phyloP scores from a whole-genome alignment of 2,113 vertebrate genomes.

The Protobothrops mucrosquamatus region DNA sequence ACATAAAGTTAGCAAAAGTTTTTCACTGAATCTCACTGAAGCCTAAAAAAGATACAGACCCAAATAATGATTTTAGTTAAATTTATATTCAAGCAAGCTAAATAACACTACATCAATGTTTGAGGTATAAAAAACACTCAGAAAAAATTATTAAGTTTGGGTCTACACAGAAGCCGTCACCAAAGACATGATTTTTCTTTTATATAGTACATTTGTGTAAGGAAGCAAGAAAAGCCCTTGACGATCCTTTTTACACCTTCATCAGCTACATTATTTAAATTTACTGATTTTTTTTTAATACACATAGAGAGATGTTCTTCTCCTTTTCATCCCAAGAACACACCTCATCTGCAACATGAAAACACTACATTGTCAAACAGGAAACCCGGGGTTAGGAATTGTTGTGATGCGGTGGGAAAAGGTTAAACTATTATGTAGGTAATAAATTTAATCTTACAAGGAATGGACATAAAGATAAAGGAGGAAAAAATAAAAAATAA shows the following conservation, averaged over 20 bases:
- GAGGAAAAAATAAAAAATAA: background rate
- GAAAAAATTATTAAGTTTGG: constrained; percentile 27
- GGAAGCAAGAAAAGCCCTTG: constrained; percentile 19
- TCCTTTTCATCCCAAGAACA: constrained; percentile 41
- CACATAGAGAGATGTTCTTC: background rate
- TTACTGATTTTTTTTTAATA: constrained; percentile 10
- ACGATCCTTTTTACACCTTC: constrained; percentile 50
- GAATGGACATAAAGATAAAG: constrained; percentile 46
- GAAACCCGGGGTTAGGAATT: constrained; percentile 52
- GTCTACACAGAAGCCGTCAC: constrained; percentile 7
- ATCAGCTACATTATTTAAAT: constrained; percentile 57
- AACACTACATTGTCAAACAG: constrained; percentile 54
- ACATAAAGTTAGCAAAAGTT: background rate
- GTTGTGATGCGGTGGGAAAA: constrained; percentile 67
- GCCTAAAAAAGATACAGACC: background rate
- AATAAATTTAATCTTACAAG: constrained; percentile 66
- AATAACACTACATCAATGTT: rapidly evolving
- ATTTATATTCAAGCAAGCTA: background rate
- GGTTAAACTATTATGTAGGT: constrained; percentile 62
- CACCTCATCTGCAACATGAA: constrained; percentile 60
- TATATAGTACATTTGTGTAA: background rate
- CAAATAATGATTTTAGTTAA: background rate
- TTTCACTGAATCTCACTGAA: background rate
- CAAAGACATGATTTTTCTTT: constrained; percentile 14
- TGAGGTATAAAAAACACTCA: background rate